phyloP scores from a whole-genome alignment of 1,140 invertebrate genomes.

The Lutraria rhynchaena region DNA sequence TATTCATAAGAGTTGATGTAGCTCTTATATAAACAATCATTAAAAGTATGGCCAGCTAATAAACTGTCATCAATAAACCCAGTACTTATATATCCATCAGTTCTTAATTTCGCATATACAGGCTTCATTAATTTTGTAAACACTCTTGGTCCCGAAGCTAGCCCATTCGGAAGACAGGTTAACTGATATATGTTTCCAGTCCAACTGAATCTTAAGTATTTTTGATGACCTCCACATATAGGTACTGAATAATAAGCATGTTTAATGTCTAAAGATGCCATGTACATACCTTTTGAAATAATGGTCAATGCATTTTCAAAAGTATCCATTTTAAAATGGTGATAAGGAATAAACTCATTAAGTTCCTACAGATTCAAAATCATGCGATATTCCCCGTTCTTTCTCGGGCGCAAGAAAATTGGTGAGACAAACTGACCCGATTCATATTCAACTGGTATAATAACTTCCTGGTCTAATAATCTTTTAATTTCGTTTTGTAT shows the following conservation, averaged over 20 bases:
- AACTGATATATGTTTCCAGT: conserved; percentile 40
- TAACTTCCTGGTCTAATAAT: too few relatives aligned
- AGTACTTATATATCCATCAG: conserved; percentile 31
- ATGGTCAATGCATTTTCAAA: too few relatives aligned
- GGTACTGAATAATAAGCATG: conserved; percentile 51
- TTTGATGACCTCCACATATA: conserved; percentile 32
- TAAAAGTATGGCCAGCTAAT: conserved; percentile 46
- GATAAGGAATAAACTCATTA: too few relatives aligned
- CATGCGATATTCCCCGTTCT: background rate
- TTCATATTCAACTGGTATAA: too few relatives aligned
- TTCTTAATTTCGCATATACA: conserved; percentile 56
- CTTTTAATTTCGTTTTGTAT: too few relatives aligned
- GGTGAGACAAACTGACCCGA: too few relatives aligned
- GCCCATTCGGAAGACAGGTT: too few relatives aligned
- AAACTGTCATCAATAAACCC: conserved; percentile 62
- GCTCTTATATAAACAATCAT: conserved; percentile 55
- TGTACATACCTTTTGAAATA: background rate
- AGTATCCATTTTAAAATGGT: conserved; percentile 36
- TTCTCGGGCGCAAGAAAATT: background rate
- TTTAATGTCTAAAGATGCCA: conserved; percentile 42
- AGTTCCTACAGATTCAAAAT: background rate
- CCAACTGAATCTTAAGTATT: conserved; percentile 48
- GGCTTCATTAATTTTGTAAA: conserved; percentile 61
- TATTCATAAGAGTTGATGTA: conserved; percentile 40
- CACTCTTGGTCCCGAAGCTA: conserved; percentile 12